Evolutionary conservation across 2,888 invertebrate genomes (phyloP), one percentile per base, ranked within the genome.

Genomic region (Eupelmus urozonus): DNA sequence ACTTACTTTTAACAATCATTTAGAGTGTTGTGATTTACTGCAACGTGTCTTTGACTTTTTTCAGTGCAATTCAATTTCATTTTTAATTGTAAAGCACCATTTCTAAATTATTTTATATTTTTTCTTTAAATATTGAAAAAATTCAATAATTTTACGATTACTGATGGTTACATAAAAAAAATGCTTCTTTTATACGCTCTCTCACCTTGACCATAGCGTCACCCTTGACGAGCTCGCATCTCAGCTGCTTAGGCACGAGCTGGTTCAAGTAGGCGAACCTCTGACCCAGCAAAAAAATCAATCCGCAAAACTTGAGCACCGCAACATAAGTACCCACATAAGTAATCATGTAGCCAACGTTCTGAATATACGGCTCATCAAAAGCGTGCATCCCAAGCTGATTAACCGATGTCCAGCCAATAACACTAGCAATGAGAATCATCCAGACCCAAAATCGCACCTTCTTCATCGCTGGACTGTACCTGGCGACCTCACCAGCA

Each of bases 371-470:
- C 0, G 76, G 2, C 71, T 88, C 87, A 0, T 0, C 0, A 59
- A 87, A 89, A 4, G 87, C 88, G 9, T 27, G 49, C 82, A 88
- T 87, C 5, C 89, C 89, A 0, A 76, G 76, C 20, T 83, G 83
- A 81, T 83, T 86, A 9, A 89, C 60, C 0, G 66, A 0, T 0
- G 79, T 79, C 88, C 87, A 89, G 7, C 83, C 3, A 2, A 82
- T 0, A 0, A 81, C 45, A 60, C 79, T 83, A 0, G 34, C 1
- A 18, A 76, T 0, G 2, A 86, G 11, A 3, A 84, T 16, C 0
- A 34, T 0, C 87, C 87, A 88, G 16, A 81, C 70, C 25, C 78
- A 80, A 5, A 85, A n/a, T 7, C 42, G 57, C 0, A 81, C 49
- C 3, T n/a, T 18, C 4, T 27, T 2, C 4, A 65, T 9, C n/a